phyloP scores from a whole-genome alignment of 2,888 invertebrate species.

The Meiosimyza platycephala region DNA sequence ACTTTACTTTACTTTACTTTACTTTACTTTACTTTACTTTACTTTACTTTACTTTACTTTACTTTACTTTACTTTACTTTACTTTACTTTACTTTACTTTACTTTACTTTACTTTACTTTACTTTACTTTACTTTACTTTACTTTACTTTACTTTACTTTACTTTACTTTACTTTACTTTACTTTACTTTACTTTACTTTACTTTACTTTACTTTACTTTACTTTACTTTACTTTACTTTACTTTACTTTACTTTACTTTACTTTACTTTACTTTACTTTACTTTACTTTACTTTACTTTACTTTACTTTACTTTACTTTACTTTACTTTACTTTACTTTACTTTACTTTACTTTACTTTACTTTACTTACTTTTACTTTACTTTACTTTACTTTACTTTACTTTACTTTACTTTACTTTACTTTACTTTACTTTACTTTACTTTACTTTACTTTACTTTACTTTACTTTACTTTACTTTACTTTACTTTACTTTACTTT shows the following conservation, averaged over 20 bases:
- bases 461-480: slow-evolving; percentile 32
- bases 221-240: slow-evolving; percentile 23
- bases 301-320: slow-evolving; percentile 20
- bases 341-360: slow-evolving; percentile 25
- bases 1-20: slow-evolving; percentile 30
- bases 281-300: slow-evolving; percentile 23
- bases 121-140: slow-evolving; percentile 32
- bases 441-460: slow-evolving; percentile 29
- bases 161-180: slow-evolving; percentile 30
- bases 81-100: slow-evolving; percentile 33
- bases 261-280: slow-evolving; percentile 30
- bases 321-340: slow-evolving; percentile 26
- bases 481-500: slow-evolving; percentile 30
- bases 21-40: slow-evolving; percentile 32
- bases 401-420: slow-evolving; percentile 29
- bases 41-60: slow-evolving; percentile 32
- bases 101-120: slow-evolving; percentile 32
- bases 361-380: slow-evolving; percentile 24
- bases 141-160: slow-evolving; percentile 33
- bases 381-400: slow-evolving; percentile 28
- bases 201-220: slow-evolving; percentile 32
- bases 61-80: slow-evolving; percentile 33
- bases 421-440: slow-evolving; percentile 29
- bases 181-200: slow-evolving; percentile 21
- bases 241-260: slow-evolving; percentile 28